A percentile compares a stretch with the other conserved stretches of the same genome.
These are phyloP conservation scores for Dascyllus trimaculatus DNA, from an alignment of 2,113 vertebrate genomes.

Conservation along the genomic window DNA sequence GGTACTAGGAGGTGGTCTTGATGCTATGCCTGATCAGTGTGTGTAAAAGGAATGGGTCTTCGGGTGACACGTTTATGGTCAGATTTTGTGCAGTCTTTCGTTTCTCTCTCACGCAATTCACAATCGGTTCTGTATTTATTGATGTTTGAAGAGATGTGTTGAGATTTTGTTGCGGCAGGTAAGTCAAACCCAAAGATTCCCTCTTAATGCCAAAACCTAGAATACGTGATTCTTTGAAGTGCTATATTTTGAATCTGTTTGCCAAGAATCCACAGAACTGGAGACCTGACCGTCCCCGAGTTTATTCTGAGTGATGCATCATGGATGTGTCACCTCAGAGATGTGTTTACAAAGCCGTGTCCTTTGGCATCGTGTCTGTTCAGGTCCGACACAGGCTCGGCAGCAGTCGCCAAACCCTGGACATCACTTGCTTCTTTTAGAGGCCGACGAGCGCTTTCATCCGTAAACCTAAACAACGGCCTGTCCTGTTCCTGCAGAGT, in stretches of 20 bases:
- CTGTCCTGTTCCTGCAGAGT: background rate
- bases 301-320: background rate
- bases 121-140: no score
- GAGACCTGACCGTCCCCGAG: background rate
- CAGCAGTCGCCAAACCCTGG: background rate
- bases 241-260: background rate
- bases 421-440: constrained; percentile 1
- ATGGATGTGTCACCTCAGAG: background rate
- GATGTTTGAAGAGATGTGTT: no score
- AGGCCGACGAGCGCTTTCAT: constrained; percentile 2
- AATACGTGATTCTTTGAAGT: background rate
- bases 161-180: background rate
- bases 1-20: no score
- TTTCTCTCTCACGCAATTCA: no score
- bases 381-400: no score
- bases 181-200: background rate
- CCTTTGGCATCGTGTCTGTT: background rate
- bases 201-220: background rate
- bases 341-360: background rate
- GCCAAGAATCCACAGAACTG: background rate
- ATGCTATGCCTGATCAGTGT: no score
- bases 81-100: no score
- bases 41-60: no score
- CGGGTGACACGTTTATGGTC: no score
- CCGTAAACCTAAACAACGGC: constrained; percentile 5